Evolutionary conservation across 64 coral and sea anemone species (phyloP).

Genomic region (Cladopsammia gracilis): DNA sequence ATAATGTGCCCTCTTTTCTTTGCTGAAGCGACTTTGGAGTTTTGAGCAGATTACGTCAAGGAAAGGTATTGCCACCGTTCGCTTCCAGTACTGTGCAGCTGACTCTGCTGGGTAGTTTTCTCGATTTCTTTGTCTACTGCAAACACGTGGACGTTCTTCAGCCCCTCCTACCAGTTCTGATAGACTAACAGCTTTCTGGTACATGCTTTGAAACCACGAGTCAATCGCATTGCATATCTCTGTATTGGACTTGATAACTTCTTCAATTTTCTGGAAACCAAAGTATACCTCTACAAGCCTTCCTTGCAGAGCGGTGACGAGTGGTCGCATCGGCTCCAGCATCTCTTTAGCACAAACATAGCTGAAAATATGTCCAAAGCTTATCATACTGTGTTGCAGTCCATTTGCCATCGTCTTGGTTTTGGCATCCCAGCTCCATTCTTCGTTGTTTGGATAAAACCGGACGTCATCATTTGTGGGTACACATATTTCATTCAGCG

Average conservation of each 20-base stretch:
- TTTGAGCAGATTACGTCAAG: conserved; percentile 45
- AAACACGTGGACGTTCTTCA: conserved; percentile 62
- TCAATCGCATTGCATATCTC: conserved; percentile 57
- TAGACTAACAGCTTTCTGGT: conserved; percentile 46
- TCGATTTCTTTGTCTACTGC: conserved; percentile 42
- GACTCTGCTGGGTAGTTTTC: conserved; percentile 53
- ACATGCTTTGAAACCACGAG: conserved; percentile 49
- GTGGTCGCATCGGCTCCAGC: conserved; percentile 73
- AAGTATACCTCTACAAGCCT: conserved; percentile 59
- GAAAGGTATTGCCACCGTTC: conserved; percentile 45
- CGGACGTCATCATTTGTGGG: not conserved
- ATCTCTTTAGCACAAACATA: conserved; percentile 69
- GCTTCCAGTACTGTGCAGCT: conserved; percentile 55
- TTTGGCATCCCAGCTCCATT: conserved; percentile 32
- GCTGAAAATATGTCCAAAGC: conserved; percentile 48
- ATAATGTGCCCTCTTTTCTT: conserved; percentile 65
- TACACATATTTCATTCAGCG: conserved; percentile 33
- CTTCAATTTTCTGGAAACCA: conserved; percentile 72
- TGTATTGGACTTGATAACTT: conserved; percentile 46
- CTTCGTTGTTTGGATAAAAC: conserved; percentile 31
- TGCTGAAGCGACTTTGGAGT: conserved; percentile 38
- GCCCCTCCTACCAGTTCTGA: conserved; percentile 19
- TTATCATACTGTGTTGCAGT: conserved; percentile 47
- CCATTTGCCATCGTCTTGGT: not conserved
- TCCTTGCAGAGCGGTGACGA: conserved; percentile 71